phyloP scores from a whole-genome alignment of 2,797 vertebrate species.

The Sardinella longiceps region DNA sequence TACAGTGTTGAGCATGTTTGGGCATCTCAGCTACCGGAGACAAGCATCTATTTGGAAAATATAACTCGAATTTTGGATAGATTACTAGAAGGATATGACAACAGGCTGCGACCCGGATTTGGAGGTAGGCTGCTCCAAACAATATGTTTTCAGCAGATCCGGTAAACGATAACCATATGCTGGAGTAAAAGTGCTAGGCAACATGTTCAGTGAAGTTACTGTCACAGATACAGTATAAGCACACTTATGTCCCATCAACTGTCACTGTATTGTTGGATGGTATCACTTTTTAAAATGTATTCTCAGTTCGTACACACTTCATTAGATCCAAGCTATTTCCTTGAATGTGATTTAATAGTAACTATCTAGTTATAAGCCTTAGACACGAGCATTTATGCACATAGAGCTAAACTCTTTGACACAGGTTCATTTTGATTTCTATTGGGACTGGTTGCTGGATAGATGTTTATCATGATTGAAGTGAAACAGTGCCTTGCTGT shows the following conservation, averaged over 20 bases:
- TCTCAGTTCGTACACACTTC: neutral
- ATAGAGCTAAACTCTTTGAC: neutral
- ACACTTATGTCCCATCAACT: neutral
- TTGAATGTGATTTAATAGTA: neutral
- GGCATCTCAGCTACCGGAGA: constrained; percentile 71
- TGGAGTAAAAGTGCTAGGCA: neutral
- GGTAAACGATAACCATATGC: neutral
- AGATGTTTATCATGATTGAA: neutral
- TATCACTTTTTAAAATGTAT: neutral
- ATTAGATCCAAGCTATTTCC: neutral
- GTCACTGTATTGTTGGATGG: neutral
- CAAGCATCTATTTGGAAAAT: constrained; percentile 86
- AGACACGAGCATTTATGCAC: neutral
- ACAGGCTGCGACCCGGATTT: constrained; percentile 91
- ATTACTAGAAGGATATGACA: constrained; percentile 94
- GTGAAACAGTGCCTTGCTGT: neutral
- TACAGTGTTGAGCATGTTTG: constrained; percentile 75
- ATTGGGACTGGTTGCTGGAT: neutral
- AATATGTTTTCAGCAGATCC: constrained; percentile 18
- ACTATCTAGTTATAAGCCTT: neutral
- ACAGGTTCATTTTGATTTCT: neutral
- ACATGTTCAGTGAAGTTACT: neutral
- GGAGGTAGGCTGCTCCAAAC: constrained; percentile 77
- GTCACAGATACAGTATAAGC: neutral
- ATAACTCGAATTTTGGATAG: constrained; percentile 92